These are phyloP conservation scores for Tipula vernalis DNA, from an alignment of 2,888 invertebrate genomes.

Conservation along the genomic window DNA sequence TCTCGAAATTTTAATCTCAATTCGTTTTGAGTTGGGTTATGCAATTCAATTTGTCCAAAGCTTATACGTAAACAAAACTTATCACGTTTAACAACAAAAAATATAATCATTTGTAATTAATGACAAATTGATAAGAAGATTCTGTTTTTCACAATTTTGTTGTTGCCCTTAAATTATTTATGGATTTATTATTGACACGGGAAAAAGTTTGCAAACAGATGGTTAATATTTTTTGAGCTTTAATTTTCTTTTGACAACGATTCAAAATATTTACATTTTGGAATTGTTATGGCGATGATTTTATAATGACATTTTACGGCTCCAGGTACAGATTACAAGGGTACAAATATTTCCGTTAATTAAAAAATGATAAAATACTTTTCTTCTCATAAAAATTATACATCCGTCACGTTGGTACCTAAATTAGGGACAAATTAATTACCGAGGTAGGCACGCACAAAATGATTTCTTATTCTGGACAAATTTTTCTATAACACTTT, in stretches of 20 bases:
- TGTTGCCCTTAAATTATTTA: background rate
- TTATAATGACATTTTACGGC: background rate
- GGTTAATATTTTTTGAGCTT: background rate
- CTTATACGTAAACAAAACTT: no score
- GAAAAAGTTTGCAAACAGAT: background rate
- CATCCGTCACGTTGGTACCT: background rate
- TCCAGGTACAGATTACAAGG: background rate
- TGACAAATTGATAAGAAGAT: background rate
- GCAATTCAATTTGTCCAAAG: no score
- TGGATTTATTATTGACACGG: background rate
- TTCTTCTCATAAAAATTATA: background rate
- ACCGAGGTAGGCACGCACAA: background rate
- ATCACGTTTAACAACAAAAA: background rate
- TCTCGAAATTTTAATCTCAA: background rate
- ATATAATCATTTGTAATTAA: background rate
- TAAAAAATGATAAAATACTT: background rate
- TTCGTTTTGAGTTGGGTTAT: no score
- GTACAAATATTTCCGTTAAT: background rate
- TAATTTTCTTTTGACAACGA: background rate
- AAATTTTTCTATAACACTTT: background rate
- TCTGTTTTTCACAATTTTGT: background rate
- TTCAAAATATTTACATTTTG: background rate
- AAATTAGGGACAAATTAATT: background rate
- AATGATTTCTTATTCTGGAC: background rate
- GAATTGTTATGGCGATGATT: background rate